Conservation (phyloP, 2,888 invertebrate species). For the Leucophenga maculata region DNA sequence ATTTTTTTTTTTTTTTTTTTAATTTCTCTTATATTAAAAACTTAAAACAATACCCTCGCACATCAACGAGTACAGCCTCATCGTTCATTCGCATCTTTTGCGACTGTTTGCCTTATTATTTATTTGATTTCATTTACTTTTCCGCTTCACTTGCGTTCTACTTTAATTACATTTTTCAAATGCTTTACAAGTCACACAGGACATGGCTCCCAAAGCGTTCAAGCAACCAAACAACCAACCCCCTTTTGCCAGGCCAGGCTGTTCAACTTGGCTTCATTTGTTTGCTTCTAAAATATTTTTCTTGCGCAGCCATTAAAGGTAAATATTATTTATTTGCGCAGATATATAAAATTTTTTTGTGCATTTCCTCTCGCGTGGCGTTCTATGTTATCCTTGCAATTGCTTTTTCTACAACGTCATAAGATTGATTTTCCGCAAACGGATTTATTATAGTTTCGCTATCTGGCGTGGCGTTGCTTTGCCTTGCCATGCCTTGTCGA, state of each 20-base stretch:
- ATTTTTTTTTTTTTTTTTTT: too few species aligned
- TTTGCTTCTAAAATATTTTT: conserved; percentile 8
- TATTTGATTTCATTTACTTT: conserved; percentile 23
- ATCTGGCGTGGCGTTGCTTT: conserved; percentile 4
- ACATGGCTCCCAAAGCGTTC: neutral
- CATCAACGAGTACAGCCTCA: neutral
- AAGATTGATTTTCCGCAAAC: conserved; percentile 28
- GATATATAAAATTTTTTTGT: conserved; percentile 6
- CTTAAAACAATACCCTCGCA: neutral
- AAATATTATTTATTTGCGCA: conserved; percentile 27
- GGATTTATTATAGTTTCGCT: conserved; percentile 18
- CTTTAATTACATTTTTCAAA: conserved; percentile 25
- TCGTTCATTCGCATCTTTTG: neutral
- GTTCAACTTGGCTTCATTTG: conserved; percentile 28
- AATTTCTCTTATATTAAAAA: neutral
- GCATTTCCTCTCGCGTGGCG: neutral
- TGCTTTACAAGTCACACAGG: neutral
- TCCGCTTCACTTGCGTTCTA: conserved; percentile 10
- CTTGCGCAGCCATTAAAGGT: conserved; percentile 4
- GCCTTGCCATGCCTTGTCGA: too few species aligned
- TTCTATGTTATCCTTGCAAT: conserved; percentile 1
- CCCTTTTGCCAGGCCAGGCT: conserved; percentile 10
- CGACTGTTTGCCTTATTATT: conserved; percentile 17
- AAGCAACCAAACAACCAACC: too few species aligned
- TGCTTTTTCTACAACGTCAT: conserved; percentile 23